Percentiles rank a stretch among this genome's conserved stretches.
Conservation (phyloP, 1,140 invertebrate genomes). For the Caenorhabditis elegans region WBcel235 BX284606.5:7847501-7848000, state of each 20-base stretch:
- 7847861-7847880: background rate
- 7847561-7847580: background rate
- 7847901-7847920: background rate
- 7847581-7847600: slow-evolving; percentile 7
- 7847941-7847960: too few relatives aligned
- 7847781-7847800: background rate
- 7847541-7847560: background rate
- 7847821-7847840: slow-evolving; percentile 29
- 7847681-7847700: too few relatives aligned
- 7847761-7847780: background rate
- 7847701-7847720: too few relatives aligned
- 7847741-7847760: background rate
- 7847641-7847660: too few relatives aligned
- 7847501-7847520: background rate
- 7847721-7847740: background rate
- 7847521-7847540: background rate
- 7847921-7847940: background rate
- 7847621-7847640: too few relatives aligned
- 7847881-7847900: background rate
- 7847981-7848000: slow-evolving; percentile 26
- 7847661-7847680: too few relatives aligned
- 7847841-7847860: background rate
- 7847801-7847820: background rate
- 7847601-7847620: background rate
- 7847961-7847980: background rate